phyloP scores from a whole-genome alignment of 92 coral and sea anemone species.

The Galaxea fascicularis region DNA sequence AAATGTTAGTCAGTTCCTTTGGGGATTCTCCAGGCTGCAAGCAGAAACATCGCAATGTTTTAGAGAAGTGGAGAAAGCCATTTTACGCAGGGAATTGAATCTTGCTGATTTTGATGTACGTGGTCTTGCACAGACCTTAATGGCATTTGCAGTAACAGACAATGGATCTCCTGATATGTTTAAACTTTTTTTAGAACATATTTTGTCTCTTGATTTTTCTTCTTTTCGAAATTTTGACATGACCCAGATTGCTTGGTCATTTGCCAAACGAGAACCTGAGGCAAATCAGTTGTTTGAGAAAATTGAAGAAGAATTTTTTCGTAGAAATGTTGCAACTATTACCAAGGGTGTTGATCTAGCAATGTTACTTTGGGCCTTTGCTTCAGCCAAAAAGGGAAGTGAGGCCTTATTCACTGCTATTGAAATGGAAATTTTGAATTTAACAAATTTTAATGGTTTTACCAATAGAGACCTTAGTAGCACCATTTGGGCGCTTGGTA shows the following conservation, averaged over 20 bases:
- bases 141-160: constrained; percentile 10
- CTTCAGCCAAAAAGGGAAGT: not conserved
- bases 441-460: not conserved
- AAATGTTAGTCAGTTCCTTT: constrained; percentile 15
- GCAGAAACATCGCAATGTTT: not conserved
- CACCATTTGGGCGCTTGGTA: constrained; percentile 22
- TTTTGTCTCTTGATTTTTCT: constrained; percentile 14
- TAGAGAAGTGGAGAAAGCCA: constrained; percentile 21
- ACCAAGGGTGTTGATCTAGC: constrained; percentile 9
- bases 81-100: not conserved
- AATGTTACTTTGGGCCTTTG: constrained; percentile 22
- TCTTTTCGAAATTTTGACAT: constrained; percentile 2
- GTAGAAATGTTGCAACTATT: not conserved
- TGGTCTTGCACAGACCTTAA: constrained; percentile 10
- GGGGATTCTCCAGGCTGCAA: constrained; percentile 4
- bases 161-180: constrained; percentile 19
- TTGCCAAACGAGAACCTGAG: constrained; percentile 17
- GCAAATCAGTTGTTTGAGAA: constrained; percentile 29
- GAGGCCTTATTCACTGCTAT: not conserved
- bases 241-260: constrained; percentile 24
- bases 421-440: not conserved
- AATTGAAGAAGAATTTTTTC: constrained; percentile 21
- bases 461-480: constrained; percentile 1
- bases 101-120: constrained; percentile 19
- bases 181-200: not conserved